Base-by-base conservation (phyloP, 1,140 invertebrate species). In the Hycleus cichorii region DNA sequence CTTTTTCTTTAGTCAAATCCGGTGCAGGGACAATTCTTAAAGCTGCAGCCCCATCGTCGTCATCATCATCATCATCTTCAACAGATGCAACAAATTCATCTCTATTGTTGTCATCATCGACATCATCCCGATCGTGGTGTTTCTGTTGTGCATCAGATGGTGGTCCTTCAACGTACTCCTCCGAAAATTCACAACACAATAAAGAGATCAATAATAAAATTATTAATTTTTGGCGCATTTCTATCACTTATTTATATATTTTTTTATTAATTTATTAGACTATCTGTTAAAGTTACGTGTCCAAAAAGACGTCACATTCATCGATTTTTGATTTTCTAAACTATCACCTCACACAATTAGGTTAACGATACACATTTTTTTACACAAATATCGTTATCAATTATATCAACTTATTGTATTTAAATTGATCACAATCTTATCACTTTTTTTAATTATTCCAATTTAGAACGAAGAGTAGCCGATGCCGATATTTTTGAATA, bases 21-120 rank as follows among this genome's bases (percentile, higher is more conserved):
- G 73, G 72, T 8, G 68, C 65, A 27, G 64, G 63, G 11, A 74
- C 64, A 10, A 75, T 70, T 61, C 68, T 69, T 11, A 75, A 64
- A 4, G 67, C 67, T n/a, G 66, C 62, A 48, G 63, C 58, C 3
- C 59, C 62, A 51, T 65, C 60, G 32, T 61, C 55, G 9, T 62
- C 60, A 42, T 59, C 55, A 7, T 62, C 60, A 52, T 66, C 63
- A 39, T 59, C 55, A 7, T 62, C 60, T 55, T 66, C 63, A 39
- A 60, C 49, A 48, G 63, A 65, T 38, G 61, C 53, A n/a, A 66
- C 49, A 57, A 65, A 64, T 44, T 60, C 48, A 39, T 49, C 42
- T 25, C 54, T 32, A 3, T 18, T 18, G 18, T 50, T 49, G 38
- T 44, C 45, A 47, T 51, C 64, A 18, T 32, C 39, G 43, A 48